Base-by-base conservation (phyloP, 2,888 invertebrate genomes). In the Heteropelma amictum region DNA sequence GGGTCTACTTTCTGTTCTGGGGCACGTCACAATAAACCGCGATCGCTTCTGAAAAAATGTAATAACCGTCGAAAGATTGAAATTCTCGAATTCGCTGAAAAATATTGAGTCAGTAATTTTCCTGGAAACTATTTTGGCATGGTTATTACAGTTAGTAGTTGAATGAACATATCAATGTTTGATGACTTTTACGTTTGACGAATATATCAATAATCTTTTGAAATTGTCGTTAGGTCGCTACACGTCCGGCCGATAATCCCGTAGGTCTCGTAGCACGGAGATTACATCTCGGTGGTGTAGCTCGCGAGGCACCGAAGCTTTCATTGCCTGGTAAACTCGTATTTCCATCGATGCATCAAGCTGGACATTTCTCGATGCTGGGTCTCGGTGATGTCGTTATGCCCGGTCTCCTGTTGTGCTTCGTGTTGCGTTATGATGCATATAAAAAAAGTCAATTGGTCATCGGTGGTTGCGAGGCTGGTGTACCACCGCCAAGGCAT, bases 321-420 rank as follows among this genome's bases (percentile, higher is more conserved):
- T 98, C 98, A 81, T 92, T 98, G 85, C 98, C 98, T 33, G 98
- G 98, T 82, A 98, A 98, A 91, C 92, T 98, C 77, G 97, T 98
- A 79, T 98, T 98, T 91, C 98, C 98, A 74, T 97, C 97, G 88
- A 95, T 98, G 93, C 97, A 98, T 89, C 97, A 97, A 89, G 93
- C 94, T 84, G 98, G 98, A 83, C 98, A 98, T 90, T 98, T 98
- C 91, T 98, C 98, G 76, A 98, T 98, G 98, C 92, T 98, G 77
- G 94, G 95, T 80, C 90, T 95, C 60, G 95, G 95, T 14, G 95
- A 95, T 87, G 95, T 95, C 61, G 98, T 98, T 64, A 98, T 98
- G 98, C 98, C 98, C 19, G 98, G 98, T 1, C 91, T 98, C 63
- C 90, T 98, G 84, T 91, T 98, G 80, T 98, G 98, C 90, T 98